phyloP scores from a whole-genome alignment of 2,113 vertebrate genomes.

The Chitala chitala region DNA sequence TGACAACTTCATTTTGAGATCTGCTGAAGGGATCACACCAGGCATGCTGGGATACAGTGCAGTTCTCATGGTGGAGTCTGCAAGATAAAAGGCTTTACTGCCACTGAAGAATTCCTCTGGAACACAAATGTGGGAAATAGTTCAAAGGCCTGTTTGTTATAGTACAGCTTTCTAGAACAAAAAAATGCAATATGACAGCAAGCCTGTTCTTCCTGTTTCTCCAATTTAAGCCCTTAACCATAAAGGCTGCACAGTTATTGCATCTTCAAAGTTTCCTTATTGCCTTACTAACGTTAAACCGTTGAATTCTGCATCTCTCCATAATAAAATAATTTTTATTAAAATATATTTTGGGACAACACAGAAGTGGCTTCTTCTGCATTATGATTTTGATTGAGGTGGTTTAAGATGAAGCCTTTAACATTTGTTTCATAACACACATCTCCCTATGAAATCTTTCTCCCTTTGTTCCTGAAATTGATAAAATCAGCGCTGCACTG shows the following conservation, averaged over 20 bases:
- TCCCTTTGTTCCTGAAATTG: neutral
- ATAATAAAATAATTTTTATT: neutral
- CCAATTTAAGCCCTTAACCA: neutral
- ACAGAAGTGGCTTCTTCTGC: neutral
- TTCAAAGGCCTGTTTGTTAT: neutral
- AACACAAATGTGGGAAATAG: neutral
- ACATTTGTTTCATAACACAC: neutral
- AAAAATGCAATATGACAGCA: slow-evolving; percentile 1
- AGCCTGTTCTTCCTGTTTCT: neutral
- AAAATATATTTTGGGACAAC: neutral
- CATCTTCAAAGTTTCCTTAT: neutral
- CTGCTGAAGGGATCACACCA: neutral
- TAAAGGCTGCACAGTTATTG: no score
- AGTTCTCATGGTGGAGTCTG: neutral
- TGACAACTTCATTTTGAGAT: neutral
- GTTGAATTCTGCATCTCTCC: neutral
- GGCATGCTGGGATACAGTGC: neutral
- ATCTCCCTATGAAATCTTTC: neutral
- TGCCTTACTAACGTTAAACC: neutral
- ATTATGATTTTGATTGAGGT: neutral
- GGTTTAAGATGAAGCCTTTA: neutral
- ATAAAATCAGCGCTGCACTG: neutral
- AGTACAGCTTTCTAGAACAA: neutral
- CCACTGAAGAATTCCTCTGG: slow-evolving; percentile 3
- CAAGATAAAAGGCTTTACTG: neutral